Conservation (phyloP, 1,140 invertebrate genomes). For the Drosophila seguyi region DNA sequence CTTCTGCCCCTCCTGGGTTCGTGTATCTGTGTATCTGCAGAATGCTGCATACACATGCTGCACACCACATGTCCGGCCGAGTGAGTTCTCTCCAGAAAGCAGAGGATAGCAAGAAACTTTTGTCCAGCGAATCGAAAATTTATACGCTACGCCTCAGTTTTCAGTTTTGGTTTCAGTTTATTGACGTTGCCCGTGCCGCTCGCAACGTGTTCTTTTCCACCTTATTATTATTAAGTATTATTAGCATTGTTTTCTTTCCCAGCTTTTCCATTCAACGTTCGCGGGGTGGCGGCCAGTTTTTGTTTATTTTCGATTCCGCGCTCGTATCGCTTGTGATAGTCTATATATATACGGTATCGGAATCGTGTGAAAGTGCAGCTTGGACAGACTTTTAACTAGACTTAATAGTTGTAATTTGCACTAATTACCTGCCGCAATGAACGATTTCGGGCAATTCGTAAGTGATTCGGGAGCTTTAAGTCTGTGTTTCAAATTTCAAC, state of each 20-base stretch:
- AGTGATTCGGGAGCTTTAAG: slow-evolving; percentile 33
- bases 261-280: slow-evolving; percentile 18
- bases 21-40: slow-evolving; percentile 39
- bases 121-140: slow-evolving; percentile 64
- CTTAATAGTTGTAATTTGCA: slow-evolving; percentile 54
- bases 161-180: slow-evolving; percentile 49
- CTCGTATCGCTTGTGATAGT: slow-evolving; percentile 26
- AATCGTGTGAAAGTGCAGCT: slow-evolving; percentile 67
- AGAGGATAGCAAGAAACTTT: slow-evolving; percentile 7
- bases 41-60: slow-evolving; percentile 72
- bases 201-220: slow-evolving; percentile 63
- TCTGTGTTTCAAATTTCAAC: background rate
- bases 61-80: slow-evolving; percentile 51
- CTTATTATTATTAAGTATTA: slow-evolving; percentile 9
- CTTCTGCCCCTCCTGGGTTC: slow-evolving; percentile 33
- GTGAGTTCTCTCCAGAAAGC: slow-evolving; percentile 38
- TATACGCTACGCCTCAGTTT: slow-evolving; percentile 43
- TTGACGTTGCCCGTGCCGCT: slow-evolving; percentile 65
- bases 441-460: slow-evolving; percentile 50
- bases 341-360: background rate
- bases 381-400: slow-evolving; percentile 24
- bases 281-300: slow-evolving; percentile 23
- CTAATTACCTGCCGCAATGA: slow-evolving; percentile 42
- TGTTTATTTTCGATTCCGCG: slow-evolving; percentile 43
- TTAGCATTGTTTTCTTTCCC: slow-evolving; percentile 22